Percentiles rank a stretch among this genome's conserved stretches.
These are phyloP conservation scores for Ariopsis seemanni DNA, from an alignment of 2,113 vertebrate genomes.

Conservation along the genomic window DNA sequence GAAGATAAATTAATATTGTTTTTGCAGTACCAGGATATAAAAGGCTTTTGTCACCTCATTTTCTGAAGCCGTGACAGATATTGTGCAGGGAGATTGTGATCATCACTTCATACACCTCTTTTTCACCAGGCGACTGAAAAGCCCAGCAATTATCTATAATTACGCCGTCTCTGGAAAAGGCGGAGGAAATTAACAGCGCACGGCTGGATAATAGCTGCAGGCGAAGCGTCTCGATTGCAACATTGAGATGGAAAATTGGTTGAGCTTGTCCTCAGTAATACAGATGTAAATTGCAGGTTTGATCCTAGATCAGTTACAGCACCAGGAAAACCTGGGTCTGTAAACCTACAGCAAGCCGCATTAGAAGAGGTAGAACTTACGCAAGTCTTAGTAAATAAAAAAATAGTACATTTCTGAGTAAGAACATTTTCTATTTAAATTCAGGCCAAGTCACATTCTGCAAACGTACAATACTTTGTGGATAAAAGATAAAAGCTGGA, in stretches of 20 bases:
- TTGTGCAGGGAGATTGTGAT: conserved; percentile 46
- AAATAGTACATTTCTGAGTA: neutral
- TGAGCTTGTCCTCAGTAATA: neutral
- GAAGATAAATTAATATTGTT: neutral
- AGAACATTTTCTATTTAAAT: neutral
- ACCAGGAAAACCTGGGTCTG: neutral
- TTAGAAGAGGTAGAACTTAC: too few relatives aligned
- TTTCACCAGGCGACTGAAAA: conserved; percentile 24
- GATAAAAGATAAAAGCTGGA: neutral
- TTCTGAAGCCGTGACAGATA: conserved; percentile 38
- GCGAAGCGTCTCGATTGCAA: neutral
- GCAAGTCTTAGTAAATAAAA: neutral
- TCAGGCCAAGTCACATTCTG: neutral
- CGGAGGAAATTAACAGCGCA: conserved; percentile 25
- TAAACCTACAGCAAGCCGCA: neutral
- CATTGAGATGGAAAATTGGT: conserved; percentile 27
- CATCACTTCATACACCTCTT: conserved; percentile 32
- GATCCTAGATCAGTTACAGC: conserved; percentile 10
- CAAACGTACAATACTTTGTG: neutral
- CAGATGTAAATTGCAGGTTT: conserved; percentile 20
- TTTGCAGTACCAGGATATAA: conserved; percentile 24
- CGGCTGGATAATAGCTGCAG: conserved; percentile 28
- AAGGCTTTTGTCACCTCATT: conserved; percentile 42
- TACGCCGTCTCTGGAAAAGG: conserved; percentile 31
- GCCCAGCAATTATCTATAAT: conserved; percentile 37